A percentile compares a stretch with the other conserved stretches of the same genome.
Conservation (phyloP, 2,797 vertebrate genomes). For the Xenops minutus region DNA sequence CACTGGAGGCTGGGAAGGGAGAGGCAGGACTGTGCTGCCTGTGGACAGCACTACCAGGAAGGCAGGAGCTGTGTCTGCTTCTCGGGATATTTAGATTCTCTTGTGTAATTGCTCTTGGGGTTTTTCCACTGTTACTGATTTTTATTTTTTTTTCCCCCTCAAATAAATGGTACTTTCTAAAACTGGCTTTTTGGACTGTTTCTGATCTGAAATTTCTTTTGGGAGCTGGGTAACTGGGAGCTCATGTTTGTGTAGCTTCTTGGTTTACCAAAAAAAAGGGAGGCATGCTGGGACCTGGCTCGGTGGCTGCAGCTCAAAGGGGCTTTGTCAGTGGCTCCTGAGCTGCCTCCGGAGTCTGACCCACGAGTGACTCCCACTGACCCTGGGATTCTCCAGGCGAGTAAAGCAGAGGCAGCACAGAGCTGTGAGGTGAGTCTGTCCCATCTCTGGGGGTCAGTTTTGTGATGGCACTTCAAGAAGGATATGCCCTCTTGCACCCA, state of each 20-base stretch:
- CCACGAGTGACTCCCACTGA: background rate
- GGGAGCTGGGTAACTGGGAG: background rate
- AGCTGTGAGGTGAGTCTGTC: background rate
- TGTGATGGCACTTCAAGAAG: fast-evolving
- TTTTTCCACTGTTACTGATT: constrained; percentile 70
- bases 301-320: constrained; percentile 3
- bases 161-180: constrained; percentile 81
- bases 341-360: background rate
- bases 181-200: background rate
- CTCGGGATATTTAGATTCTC: background rate
- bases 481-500: background rate
- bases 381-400: background rate
- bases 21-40: background rate
- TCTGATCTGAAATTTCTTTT: constrained; percentile 13
- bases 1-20: background rate
- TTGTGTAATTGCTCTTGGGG: constrained; percentile 56
- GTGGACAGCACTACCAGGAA: background rate
- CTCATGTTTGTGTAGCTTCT: background rate
- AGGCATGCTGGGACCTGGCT: background rate
- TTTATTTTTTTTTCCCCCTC: background rate
- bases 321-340: background rate
- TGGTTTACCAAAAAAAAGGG: background rate
- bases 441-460: background rate
- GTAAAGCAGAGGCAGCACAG: background rate
- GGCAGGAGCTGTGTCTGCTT: background rate